Conservation (phyloP, 1,140 invertebrate species). For the Apis cerana region DNA sequence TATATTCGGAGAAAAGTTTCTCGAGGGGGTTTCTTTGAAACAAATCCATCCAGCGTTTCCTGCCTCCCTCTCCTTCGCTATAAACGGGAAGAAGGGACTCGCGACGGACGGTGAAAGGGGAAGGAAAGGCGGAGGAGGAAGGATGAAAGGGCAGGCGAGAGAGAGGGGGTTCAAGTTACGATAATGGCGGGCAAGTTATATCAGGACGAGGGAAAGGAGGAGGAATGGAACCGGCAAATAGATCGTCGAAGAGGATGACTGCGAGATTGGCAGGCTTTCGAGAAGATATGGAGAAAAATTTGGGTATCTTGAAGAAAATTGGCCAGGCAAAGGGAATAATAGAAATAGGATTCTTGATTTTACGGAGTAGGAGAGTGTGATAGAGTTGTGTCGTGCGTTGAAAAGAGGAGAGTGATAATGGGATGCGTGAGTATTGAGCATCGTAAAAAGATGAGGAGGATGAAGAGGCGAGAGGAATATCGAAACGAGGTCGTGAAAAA, state of each 20-base stretch:
- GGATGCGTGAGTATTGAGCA: neutral
- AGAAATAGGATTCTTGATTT: neutral
- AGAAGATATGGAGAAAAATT: neutral
- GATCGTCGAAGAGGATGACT: slow-evolving; percentile 17
- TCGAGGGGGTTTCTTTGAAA: neutral
- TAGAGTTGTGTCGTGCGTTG: too few species aligned
- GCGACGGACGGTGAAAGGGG: too few species aligned
- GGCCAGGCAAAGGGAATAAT: too few species aligned
- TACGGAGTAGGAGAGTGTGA: too few species aligned
- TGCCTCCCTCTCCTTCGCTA: neutral
- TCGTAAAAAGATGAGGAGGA: neutral
- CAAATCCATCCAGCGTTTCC: neutral
- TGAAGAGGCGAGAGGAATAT: neutral
- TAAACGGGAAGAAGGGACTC: neutral
- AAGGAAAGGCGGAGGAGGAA: neutral
- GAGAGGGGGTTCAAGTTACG: slow-evolving; percentile 38
- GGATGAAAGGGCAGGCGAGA: neutral
- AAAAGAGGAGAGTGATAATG: neutral
- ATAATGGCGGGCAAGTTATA: slow-evolving; percentile 59
- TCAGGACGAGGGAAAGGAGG: slow-evolving; percentile 46
- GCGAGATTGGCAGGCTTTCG: slow-evolving; percentile 47
- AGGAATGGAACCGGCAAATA: slow-evolving; percentile 46
- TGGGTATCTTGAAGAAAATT: neutral
- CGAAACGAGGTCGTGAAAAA: neutral
- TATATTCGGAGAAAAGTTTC: too few species aligned